Conservation (phyloP, 1,140 invertebrate genomes). For the Vanessa tameamea region DNA sequence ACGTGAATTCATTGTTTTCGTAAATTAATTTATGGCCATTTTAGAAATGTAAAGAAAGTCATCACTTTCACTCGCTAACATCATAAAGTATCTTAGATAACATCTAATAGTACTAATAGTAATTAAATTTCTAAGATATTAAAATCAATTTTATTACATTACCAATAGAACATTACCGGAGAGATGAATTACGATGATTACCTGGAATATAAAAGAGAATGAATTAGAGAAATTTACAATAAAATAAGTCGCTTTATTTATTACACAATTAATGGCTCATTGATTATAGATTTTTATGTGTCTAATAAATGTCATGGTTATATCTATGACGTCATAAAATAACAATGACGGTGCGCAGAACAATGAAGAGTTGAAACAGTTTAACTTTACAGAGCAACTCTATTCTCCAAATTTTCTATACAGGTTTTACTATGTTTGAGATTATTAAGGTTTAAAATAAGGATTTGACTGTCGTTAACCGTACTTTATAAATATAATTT, state of each 20-base stretch:
- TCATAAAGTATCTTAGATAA: not conserved
- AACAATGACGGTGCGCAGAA: too few species aligned
- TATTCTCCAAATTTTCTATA: too few species aligned
- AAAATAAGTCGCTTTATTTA: not conserved
- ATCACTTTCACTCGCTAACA: slow-evolving; percentile 29
- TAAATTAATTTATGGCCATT: slow-evolving; percentile 15
- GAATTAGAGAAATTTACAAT: slow-evolving; percentile 5
- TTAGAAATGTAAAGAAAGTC: slow-evolving; percentile 14
- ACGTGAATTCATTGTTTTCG: slow-evolving; percentile 10
- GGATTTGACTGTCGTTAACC: too few species aligned
- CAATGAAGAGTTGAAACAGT: too few species aligned
- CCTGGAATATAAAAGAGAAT: slow-evolving; percentile 19
- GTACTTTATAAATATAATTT: too few species aligned
- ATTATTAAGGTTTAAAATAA: too few species aligned
- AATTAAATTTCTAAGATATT: slow-evolving; percentile 32
- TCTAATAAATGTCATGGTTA: too few species aligned
- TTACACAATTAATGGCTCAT: too few species aligned
- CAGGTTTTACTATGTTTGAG: too few species aligned
- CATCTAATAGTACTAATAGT: slow-evolving; percentile 22
- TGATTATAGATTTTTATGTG: too few species aligned
- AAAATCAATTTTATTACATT: slow-evolving; percentile 14
- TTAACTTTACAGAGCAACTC: too few species aligned
- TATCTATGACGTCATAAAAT: too few species aligned
- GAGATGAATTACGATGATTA: slow-evolving; percentile 16
- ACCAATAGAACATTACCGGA: slow-evolving; percentile 12